Conservation (phyloP, 1,140 invertebrate genomes). For the Antheraea mylitta region DNA sequence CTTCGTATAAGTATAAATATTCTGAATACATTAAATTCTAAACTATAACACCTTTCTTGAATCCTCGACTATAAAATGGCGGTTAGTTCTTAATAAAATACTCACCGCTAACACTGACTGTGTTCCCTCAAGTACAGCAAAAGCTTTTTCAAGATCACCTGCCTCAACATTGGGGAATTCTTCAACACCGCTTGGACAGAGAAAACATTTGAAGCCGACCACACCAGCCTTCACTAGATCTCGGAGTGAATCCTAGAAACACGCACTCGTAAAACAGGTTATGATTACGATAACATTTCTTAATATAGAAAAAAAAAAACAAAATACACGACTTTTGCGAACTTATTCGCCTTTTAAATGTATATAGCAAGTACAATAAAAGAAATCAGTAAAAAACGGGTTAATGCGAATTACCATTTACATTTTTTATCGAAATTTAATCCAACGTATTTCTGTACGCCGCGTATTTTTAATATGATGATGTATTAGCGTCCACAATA, state of each 20-base stretch:
- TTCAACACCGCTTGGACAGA: constrained; percentile 83
- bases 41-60: neutral
- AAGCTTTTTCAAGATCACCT: constrained; percentile 78
- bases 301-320: neutral
- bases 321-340: neutral
- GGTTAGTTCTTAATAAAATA: constrained; percentile 7
- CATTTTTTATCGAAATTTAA: neutral
- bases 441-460: neutral
- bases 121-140: constrained; percentile 79
- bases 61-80: no score
- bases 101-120: constrained; percentile 81
- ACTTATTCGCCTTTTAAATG: no score
- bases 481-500: constrained; percentile 6
- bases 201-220: constrained; percentile 87
- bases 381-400: neutral
- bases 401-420: neutral
- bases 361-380: no score
- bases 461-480: constrained; percentile 9
- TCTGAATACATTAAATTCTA: no score
- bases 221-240: constrained; percentile 83
- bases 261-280: neutral
- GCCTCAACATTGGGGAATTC: constrained; percentile 82
- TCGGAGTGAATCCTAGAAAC: constrained; percentile 78
- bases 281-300: neutral
- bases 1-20: no score